A percentile compares a stretch with the other conserved stretches of the same genome.
These are phyloP conservation scores for Hemaris fuciformis DNA, from an alignment of 2,888 invertebrate genomes.

Conservation along the genomic window DNA sequence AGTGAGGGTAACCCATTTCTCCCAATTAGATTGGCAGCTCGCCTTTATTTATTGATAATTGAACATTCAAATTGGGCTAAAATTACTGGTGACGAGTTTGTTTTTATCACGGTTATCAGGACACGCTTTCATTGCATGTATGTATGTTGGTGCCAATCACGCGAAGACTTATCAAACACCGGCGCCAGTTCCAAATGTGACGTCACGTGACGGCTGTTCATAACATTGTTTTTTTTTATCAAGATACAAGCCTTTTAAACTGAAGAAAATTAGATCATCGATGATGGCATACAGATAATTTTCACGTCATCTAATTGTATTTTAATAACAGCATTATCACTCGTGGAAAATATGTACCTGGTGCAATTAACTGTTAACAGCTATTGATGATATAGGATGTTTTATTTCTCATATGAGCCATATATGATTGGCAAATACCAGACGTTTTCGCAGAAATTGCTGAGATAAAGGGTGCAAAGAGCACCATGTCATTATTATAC, in stretches of 20 bases:
- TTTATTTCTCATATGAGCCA: neutral
- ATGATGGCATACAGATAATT: neutral
- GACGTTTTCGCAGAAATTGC: neutral
- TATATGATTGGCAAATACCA: neutral
- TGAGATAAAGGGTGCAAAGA: neutral
- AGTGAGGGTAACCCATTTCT: too few species aligned
- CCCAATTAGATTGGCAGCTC: too few species aligned
- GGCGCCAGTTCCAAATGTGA: conserved; percentile 14
- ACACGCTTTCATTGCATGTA: conserved; percentile 10
- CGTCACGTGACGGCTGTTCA: neutral
- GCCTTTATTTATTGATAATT: too few species aligned
- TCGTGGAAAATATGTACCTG: conserved; percentile 6
- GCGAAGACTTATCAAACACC: conserved; percentile 8
- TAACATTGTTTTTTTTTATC: neutral
- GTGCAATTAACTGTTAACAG: conserved; percentile 3
- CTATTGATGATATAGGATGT: neutral
- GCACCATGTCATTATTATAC: neutral
- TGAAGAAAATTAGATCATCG: neutral
- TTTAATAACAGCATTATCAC: conserved; percentile 11
- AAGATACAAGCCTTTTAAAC: neutral
- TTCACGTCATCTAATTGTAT: conserved; percentile 12
- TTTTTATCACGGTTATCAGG: conserved; percentile 15
- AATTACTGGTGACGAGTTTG: conserved; percentile 15
- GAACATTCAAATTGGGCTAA: neutral
- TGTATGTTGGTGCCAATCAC: conserved; percentile 12